Percentiles rank a stretch among this genome's conserved stretches.
These are phyloP conservation scores for Alcis repandata DNA, from an alignment of 2,888 invertebrate genomes.

Conservation along the genomic window DNA sequence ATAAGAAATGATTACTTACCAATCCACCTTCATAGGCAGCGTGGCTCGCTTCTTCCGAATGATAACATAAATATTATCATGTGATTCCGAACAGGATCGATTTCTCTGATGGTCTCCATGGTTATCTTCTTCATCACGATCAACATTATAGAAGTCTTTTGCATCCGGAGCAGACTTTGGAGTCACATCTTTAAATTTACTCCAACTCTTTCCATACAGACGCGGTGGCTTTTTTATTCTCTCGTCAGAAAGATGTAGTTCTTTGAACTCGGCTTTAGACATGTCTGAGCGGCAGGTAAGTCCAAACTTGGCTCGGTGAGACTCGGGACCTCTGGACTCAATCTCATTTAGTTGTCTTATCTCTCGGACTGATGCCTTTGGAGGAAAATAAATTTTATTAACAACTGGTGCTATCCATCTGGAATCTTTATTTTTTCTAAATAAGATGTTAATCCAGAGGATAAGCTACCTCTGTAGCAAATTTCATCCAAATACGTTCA, in stretches of 20 bases:
- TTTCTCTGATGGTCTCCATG: conserved; percentile 41
- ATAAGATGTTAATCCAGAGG: no score
- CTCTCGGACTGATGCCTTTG: conserved; percentile 80
- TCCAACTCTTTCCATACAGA: conserved; percentile 64
- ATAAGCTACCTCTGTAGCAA: no score
- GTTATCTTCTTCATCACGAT: conserved; percentile 30
- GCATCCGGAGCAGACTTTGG: conserved; percentile 11
- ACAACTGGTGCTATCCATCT: no score
- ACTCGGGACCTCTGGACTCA: conserved; percentile 67
- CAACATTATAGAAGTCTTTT: conserved; percentile 27
- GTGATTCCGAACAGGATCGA: conserved; percentile 37
- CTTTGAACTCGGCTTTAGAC: conserved; percentile 87
- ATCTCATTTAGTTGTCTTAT: conserved; percentile 80
- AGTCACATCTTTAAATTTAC: conserved; percentile 42
- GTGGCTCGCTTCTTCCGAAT: conserved; percentile 66
- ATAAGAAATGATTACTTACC: conserved; percentile 69
- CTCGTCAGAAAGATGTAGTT: conserved; percentile 78
- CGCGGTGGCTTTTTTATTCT: conserved; percentile 55
- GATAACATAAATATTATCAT: conserved; percentile 58
- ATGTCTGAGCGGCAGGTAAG: conserved; percentile 88
- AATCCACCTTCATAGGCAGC: conserved; percentile 85
- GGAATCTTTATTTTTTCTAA: no score
- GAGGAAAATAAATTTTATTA: conserved; percentile 37
- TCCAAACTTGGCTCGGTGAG: conserved; percentile 84
- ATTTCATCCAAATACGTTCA: no score